phyloP scores from a whole-genome alignment of 2,797 vertebrate genomes.

The Uromys caudimaculatus region DNA sequence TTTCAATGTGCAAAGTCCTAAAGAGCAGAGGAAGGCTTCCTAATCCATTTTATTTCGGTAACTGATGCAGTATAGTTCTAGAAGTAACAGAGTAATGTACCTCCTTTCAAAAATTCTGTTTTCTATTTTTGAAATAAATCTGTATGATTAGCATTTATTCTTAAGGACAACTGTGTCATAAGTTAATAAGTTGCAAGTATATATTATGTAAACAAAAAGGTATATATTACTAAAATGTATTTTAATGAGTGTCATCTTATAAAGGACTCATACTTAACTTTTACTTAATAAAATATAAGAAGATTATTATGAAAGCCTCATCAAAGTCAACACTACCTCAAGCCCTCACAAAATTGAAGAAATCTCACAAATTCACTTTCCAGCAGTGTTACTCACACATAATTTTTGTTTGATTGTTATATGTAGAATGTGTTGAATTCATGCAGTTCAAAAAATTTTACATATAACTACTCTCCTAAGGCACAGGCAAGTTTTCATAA shows the following conservation, averaged over 20 bases:
- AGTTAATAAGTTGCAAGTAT: neutral
- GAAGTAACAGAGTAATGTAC: neutral
- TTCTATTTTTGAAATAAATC: neutral
- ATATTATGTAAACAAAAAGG: neutral
- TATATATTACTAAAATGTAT: neutral
- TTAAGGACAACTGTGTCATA: neutral
- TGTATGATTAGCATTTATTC: neutral
- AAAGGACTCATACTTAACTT: neutral
- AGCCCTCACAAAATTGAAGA: neutral
- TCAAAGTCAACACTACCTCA: neutral
- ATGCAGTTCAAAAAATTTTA: neutral
- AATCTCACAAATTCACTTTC: neutral
- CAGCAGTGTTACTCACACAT: neutral
- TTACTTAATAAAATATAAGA: neutral
- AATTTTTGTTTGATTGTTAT: constrained; percentile 4
- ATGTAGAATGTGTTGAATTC: neutral
- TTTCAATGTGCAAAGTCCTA: neutral
- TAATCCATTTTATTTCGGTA: neutral
- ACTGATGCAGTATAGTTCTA: neutral
- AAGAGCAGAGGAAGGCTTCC: neutral
- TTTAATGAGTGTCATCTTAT: neutral
- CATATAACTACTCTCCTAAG: neutral
- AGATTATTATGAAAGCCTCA: neutral
- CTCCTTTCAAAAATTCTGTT: neutral
- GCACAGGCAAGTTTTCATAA: neutral